phyloP scores from a whole-genome alignment of 2,888 invertebrate species.

The Macropis europaea region DNA sequence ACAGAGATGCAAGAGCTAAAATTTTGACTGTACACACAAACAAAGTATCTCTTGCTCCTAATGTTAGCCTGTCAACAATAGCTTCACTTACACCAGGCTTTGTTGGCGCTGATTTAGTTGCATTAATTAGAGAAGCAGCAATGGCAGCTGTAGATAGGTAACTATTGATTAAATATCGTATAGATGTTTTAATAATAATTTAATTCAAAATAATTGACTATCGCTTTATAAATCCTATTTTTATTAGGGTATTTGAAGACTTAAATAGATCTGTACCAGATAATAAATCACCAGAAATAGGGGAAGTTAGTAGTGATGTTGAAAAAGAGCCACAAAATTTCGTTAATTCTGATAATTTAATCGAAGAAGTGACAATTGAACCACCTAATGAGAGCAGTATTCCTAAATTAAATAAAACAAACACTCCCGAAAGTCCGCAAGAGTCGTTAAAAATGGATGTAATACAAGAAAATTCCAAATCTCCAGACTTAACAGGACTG shows the following conservation, averaged over 20 bases:
- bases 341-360: slow-evolving; percentile 44
- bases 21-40: slow-evolving; percentile 89
- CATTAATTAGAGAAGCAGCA: slow-evolving; percentile 92
- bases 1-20: slow-evolving; percentile 89
- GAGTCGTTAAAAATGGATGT: slow-evolving; percentile 39
- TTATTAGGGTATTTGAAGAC: slow-evolving; percentile 74
- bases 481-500: slow-evolving; percentile 81
- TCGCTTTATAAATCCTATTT: background rate
- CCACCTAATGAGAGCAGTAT: slow-evolving; percentile 13
- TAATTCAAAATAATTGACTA: background rate
- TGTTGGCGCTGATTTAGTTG: slow-evolving; percentile 96
- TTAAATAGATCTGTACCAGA: slow-evolving; percentile 68
- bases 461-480: slow-evolving; percentile 45
- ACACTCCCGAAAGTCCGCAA: slow-evolving; percentile 13
- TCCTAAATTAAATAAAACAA: slow-evolving; percentile 19
- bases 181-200: background rate
- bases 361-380: slow-evolving; percentile 27
- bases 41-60: slow-evolving; percentile 85
- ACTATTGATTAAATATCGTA: background rate
- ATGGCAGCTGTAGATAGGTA: slow-evolving; percentile 91
- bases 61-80: slow-evolving; percentile 87
- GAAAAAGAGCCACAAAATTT: slow-evolving; percentile 42
- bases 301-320: slow-evolving; percentile 36
- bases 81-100: slow-evolving; percentile 96
- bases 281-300: slow-evolving; percentile 54